These are phyloP conservation scores for Ryuthela nishihirai DNA, from an alignment of 2,888 invertebrate species.

Conservation along the genomic window DNA sequence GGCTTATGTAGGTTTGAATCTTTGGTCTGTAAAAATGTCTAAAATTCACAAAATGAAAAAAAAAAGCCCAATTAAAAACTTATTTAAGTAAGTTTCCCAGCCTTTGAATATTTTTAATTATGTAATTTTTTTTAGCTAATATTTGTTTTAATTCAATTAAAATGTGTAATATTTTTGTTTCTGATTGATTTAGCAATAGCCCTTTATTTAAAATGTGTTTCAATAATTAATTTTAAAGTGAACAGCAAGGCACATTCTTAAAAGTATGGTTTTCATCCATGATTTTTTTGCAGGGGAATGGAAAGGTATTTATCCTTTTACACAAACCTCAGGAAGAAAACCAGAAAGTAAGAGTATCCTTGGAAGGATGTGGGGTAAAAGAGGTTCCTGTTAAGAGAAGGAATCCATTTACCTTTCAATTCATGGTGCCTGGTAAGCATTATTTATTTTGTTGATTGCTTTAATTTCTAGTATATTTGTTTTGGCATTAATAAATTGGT, in stretches of 20 bases:
- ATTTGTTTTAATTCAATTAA: too few relatives aligned
- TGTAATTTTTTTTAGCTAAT: too few relatives aligned
- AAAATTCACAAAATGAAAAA: too few relatives aligned
- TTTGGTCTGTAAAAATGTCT: too few relatives aligned
- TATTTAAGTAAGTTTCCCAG: too few relatives aligned
- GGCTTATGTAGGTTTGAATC: too few relatives aligned
- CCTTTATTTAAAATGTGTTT: not conserved
- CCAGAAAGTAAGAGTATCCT: slow-evolving; percentile 70
- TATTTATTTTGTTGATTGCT: too few relatives aligned
- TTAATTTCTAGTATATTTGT: too few relatives aligned
- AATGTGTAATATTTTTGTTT: too few relatives aligned
- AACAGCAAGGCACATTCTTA: not conserved
- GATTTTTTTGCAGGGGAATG: slow-evolving; percentile 64
- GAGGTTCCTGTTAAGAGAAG: slow-evolving; percentile 69
- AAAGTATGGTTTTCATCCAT: not conserved
- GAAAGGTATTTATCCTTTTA: slow-evolving; percentile 72
- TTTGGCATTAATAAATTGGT: too few relatives aligned
- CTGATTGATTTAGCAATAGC: not conserved
- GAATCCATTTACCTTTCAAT: slow-evolving; percentile 79
- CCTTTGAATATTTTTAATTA: too few relatives aligned
- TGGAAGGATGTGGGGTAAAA: slow-evolving; percentile 76
- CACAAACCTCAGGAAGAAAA: slow-evolving; percentile 72
- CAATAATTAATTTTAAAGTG: slow-evolving; percentile 2
- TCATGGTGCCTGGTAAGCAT: slow-evolving; percentile 66
- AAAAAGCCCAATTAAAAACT: too few relatives aligned